Conservation (phyloP, 2,113 vertebrate species). For the Rostratula benghalensis region DNA sequence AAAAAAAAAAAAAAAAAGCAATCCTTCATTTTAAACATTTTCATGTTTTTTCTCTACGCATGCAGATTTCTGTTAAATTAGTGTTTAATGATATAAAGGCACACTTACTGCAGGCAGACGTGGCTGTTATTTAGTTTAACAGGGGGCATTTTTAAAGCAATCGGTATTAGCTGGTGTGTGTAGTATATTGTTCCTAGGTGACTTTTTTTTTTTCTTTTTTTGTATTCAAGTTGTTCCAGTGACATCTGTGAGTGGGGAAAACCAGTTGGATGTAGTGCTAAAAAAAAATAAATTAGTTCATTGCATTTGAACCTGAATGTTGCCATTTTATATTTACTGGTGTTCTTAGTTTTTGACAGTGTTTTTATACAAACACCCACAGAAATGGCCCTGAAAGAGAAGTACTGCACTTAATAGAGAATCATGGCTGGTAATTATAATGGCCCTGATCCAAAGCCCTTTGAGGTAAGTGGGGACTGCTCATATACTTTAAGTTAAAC, state of each 20-base stretch:
- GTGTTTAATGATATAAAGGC: constrained; percentile 33
- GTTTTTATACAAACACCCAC: constrained; percentile 61
- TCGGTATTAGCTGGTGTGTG: constrained; percentile 18
- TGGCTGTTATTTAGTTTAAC: constrained; percentile 51
- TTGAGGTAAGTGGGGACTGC: constrained; percentile 18
- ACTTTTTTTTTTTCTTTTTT: not conserved
- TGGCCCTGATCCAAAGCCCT: constrained; percentile 31
- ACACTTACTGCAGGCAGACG: not conserved
- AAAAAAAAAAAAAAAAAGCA: not conserved
- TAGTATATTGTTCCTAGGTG: not conserved
- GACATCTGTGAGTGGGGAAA: constrained; percentile 44
- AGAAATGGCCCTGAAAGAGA: constrained; percentile 38
- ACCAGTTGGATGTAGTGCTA: constrained; percentile 36
- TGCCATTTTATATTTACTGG: constrained; percentile 45
- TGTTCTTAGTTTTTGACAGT: constrained; percentile 45
- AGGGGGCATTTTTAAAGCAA: constrained; percentile 32
- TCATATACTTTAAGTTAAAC: not conserved
- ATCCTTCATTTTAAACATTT: not conserved
- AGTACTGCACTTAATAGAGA: constrained; percentile 29
- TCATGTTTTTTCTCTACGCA: not conserved
- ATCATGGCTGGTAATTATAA: constrained; percentile 27
- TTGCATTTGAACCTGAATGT: constrained; percentile 50
- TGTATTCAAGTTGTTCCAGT: constrained; percentile 15
- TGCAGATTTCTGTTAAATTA: constrained; percentile 20
- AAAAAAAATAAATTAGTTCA: constrained; percentile 67